phyloP scores from a whole-genome alignment of 2,888 invertebrate genomes.

The Pecten maximus region DNA sequence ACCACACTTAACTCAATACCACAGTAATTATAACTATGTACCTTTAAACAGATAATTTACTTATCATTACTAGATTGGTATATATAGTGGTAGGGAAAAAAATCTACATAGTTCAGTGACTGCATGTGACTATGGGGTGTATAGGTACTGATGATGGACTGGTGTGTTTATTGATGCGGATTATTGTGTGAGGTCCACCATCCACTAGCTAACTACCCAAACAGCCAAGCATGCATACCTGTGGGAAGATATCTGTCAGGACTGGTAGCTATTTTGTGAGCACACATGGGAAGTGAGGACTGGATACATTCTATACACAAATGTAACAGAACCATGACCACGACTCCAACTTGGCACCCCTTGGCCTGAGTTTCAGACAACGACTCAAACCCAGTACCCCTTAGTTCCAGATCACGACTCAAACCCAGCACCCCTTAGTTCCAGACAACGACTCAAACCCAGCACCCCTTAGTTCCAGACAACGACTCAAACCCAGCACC shows the following conservation, averaged over 20 bases:
- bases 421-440: too few relatives aligned
- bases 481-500: too few relatives aligned
- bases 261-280: not conserved
- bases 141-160: too few relatives aligned
- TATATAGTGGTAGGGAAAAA: not conserved
- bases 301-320: not conserved
- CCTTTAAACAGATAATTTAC: not conserved
- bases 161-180: too few relatives aligned
- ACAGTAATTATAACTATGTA: not conserved
- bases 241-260: not conserved
- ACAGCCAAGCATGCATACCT: not conserved
- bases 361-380: too few relatives aligned
- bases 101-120: not conserved
- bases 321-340: too few relatives aligned
- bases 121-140: not conserved
- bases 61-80: not conserved
- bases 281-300: not conserved
- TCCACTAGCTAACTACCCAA: not conserved
- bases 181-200: too few relatives aligned
- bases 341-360: too few relatives aligned
- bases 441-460: too few relatives aligned
- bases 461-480: too few relatives aligned
- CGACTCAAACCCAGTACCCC: too few relatives aligned
- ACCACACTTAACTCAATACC: not conserved
- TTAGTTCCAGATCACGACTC: too few relatives aligned